These are phyloP conservation scores for Lamprologus callipterus DNA, from an alignment of 2,113 vertebrate genomes.

Conservation along the genomic window DNA sequence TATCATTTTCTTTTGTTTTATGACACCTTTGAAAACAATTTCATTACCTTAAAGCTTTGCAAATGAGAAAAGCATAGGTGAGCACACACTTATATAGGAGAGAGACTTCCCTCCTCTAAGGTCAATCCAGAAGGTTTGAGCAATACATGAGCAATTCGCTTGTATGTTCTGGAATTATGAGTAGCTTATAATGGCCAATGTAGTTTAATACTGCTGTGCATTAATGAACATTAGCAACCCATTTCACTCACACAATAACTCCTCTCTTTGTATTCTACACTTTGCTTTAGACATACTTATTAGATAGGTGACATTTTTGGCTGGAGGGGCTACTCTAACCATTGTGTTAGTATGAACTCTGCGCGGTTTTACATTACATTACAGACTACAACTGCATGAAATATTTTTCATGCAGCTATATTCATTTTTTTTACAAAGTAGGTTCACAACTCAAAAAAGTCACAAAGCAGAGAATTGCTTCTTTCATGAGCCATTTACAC, in stretches of 20 bases:
- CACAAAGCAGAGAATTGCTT: background rate
- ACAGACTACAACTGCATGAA: background rate
- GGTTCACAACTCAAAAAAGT: background rate
- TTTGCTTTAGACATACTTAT: background rate
- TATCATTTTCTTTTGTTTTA: background rate
- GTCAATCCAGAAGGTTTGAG: background rate
- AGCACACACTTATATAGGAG: background rate
- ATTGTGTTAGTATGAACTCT: background rate
- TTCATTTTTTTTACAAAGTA: background rate
- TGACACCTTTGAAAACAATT: background rate
- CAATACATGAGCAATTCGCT: background rate
- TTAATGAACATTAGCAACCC: background rate
- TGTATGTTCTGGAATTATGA: background rate
- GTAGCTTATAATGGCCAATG: background rate
- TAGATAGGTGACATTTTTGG: background rate
- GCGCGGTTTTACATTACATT: background rate
- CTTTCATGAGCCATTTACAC: background rate
- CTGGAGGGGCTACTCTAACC: background rate
- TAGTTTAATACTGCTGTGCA: background rate
- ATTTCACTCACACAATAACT: background rate
- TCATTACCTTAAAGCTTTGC: conserved; percentile 8
- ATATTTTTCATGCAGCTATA: no score
- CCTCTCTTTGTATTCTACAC: background rate
- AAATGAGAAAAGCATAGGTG: background rate
- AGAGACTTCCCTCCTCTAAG: background rate